Base-by-base conservation (phyloP, 2,797 vertebrate species). In the Sebastes itinus region DNA sequence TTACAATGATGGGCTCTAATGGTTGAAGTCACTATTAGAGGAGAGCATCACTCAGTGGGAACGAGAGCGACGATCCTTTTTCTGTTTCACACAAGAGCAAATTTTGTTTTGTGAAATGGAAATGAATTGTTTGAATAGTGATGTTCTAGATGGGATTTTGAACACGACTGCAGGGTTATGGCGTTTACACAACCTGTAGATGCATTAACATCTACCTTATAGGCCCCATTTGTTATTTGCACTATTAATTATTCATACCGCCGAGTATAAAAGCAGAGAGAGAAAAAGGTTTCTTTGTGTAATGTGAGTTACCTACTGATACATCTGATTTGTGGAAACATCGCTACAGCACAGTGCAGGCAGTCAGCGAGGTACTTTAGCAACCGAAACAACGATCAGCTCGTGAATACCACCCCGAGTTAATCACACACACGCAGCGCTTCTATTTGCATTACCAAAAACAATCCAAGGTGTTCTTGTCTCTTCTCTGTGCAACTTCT, bases 391-490 rank as follows among this genome's bases (percentile, higher is more conserved):
- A 23, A 9, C 28, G 22, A 54, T 35, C 22, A 9, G 6, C 59
- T 28, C 68, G 66, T 58, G 25, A 80, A 59, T 33, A 20, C 33
- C 35, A 2, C 38, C 28, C 4, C 1, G 11, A 55, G 58, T 38
- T 71, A 83, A 81, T 60, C 25, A 18, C 56, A 52, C 60, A 32
- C 52, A 54, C 52, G 35, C 38, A 6, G 30, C 20, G 35, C 68
- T 73, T 67, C 33, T 28, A 46, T 87, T 81, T 81, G 63, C 75
- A 56, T 86, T 13, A 66, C 54, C 75, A 32, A 80, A 66, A 85
- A 86, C 86, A 86, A 73, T 87, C 81, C 78, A 78, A 86, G 85
- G 82, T 90, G 89, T 88, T 92, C 84, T 82, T 70, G 84, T 87
- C 85, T 87, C 79, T 88, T 84, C 82, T 83, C 77, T 66, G 84